These are phyloP conservation scores for Calliopsis andreniformis DNA, from an alignment of 1,140 invertebrate species.

Conservation along the genomic window DNA sequence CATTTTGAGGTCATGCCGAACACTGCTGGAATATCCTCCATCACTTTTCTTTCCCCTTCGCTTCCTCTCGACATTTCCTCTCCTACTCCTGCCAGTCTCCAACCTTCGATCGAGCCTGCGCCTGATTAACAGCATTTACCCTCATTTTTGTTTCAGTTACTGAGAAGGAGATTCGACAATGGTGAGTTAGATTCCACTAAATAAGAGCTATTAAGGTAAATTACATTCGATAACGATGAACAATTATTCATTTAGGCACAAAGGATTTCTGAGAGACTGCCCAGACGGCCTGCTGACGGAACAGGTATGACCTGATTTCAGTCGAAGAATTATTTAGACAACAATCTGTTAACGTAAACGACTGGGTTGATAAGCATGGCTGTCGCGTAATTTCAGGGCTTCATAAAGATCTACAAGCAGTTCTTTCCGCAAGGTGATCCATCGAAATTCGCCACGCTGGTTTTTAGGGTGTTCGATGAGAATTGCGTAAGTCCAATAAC, in stretches of 20 bases:
- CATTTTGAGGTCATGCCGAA: no score
- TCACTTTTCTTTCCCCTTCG: no score
- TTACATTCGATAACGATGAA: conserved; percentile 27
- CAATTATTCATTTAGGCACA: conserved; percentile 86
- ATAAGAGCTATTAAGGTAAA: neutral
- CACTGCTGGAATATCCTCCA: no score
- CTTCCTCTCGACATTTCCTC: no score
- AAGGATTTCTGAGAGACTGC: conserved; percentile 96
- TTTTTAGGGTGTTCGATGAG: conserved; percentile 99
- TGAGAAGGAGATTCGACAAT: conserved; percentile 92
- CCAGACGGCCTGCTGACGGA: conserved; percentile 95
- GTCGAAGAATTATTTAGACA: conserved; percentile 31
- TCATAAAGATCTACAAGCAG: conserved; percentile 99
- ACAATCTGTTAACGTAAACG: conserved; percentile 36
- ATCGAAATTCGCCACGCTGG: conserved; percentile 97
- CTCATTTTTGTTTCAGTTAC: conserved; percentile 88
- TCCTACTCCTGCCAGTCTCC: no score
- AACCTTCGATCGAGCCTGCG: neutral
- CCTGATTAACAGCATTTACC: neutral
- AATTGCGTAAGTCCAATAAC: conserved; percentile 92
- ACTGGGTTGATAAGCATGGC: conserved; percentile 17
- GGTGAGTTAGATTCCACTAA: conserved; percentile 87
- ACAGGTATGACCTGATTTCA: conserved; percentile 84
- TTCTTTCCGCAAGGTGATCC: conserved; percentile 99
- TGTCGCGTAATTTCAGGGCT: conserved; percentile 88